Evolutionary conservation across 2,888 invertebrate genomes (phyloP).

Genomic region (Dryobotodes eremita): DNA sequence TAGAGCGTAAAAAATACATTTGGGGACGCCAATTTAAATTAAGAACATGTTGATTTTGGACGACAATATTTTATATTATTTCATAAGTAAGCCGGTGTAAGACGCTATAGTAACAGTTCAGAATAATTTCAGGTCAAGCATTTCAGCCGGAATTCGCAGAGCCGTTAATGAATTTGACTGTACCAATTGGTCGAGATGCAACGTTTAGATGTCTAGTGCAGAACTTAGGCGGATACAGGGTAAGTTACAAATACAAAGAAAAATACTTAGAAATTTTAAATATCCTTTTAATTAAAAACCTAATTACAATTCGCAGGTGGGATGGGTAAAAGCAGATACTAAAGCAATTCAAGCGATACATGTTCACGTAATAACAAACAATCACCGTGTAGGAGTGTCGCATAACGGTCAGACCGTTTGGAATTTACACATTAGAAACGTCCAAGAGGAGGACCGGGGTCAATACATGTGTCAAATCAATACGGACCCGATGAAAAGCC

Average conservation of each 20-base stretch:
- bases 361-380: slow-evolving; percentile 97
- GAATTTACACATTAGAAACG: slow-evolving; percentile 97
- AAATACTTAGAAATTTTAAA: slow-evolving; percentile 16
- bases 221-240: slow-evolving; percentile 97
- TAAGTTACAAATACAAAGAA: slow-evolving; percentile 84
- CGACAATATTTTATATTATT: background rate
- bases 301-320: slow-evolving; percentile 92
- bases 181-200: slow-evolving; percentile 96
- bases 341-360: slow-evolving; percentile 98
- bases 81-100: too few relatives aligned
- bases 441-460: slow-evolving; percentile 96
- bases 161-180: slow-evolving; percentile 95
- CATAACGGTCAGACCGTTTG: slow-evolving; percentile 96
- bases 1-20: background rate
- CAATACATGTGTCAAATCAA: slow-evolving; percentile 98
- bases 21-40: background rate
- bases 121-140: slow-evolving; percentile 91
- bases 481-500: slow-evolving; percentile 98
- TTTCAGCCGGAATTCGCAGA: slow-evolving; percentile 96
- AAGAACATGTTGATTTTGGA: background rate
- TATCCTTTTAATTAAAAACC: slow-evolving; percentile 38
- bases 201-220: slow-evolving; percentile 96
- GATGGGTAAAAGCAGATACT: slow-evolving; percentile 98
- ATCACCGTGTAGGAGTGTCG: slow-evolving; percentile 96
- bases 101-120: background rate